Conservation (phyloP, 2,113 vertebrate genomes). For the Carollia perspicillata region DNA sequence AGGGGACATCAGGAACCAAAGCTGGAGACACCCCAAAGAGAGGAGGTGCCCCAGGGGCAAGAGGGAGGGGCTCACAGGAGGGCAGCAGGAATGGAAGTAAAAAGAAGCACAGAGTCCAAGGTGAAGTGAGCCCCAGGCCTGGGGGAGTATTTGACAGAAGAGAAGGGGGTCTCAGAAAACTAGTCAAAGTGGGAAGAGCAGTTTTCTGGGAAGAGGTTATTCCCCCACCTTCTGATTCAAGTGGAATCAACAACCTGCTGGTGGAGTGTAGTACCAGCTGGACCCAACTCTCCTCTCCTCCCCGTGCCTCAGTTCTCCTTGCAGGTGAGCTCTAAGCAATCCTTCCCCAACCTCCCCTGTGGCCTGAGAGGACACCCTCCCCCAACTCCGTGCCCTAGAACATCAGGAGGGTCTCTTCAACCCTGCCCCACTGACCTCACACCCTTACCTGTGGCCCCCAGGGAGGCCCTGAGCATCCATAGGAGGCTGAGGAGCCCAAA, state of each 20-base stretch:
- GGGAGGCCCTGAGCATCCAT: conserved; percentile 16
- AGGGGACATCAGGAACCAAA: not conserved
- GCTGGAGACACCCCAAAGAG: too few species aligned
- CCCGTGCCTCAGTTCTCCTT: not conserved
- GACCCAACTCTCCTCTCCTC: not conserved
- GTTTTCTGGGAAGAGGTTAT: not conserved
- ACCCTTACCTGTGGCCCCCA: not conserved
- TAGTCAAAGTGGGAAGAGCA: not conserved
- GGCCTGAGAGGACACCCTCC: not conserved
- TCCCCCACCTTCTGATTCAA: not conserved
- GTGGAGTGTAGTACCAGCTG: not conserved
- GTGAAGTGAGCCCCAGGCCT: not conserved
- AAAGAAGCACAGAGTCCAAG: not conserved
- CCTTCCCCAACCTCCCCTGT: not conserved
- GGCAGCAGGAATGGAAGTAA: not conserved
- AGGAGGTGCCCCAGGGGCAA: not conserved
- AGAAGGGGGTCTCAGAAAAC: not conserved
- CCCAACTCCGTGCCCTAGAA: not conserved
- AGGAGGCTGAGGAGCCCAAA: not conserved
- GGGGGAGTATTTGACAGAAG: not conserved
- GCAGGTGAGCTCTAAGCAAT: not conserved
- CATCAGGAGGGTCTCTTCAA: not conserved
- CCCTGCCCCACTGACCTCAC: too few species aligned
- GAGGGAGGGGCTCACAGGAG: too few species aligned
- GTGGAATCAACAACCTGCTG: too few species aligned